A percentile compares a stretch with the other conserved stretches of the same genome.
Evolutionary conservation across 2,797 vertebrate genomes (phyloP).

Genomic region (Taenioides sp.): DNA sequence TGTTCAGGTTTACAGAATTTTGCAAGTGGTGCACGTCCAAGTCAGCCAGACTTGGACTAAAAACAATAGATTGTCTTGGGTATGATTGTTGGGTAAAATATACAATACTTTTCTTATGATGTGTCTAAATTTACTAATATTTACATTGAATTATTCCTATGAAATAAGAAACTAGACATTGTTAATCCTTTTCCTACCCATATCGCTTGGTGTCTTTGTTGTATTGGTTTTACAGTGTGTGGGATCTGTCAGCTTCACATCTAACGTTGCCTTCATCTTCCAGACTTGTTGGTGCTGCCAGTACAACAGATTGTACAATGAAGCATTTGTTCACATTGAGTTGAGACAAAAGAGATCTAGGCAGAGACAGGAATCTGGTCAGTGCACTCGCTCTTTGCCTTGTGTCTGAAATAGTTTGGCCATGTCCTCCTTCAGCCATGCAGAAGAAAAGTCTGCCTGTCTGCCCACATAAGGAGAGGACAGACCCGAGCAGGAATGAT

Average conservation of each 20-base stretch:
- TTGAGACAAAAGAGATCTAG: slow-evolving; percentile 33
- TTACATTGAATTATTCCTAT: background rate
- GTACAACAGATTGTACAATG: slow-evolving; percentile 54
- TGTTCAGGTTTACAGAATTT: background rate
- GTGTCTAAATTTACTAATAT: background rate
- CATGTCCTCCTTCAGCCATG: slow-evolving; percentile 33
- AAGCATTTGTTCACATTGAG: slow-evolving; percentile 58
- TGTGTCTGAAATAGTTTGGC: slow-evolving; percentile 46
- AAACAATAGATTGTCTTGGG: too few species aligned
- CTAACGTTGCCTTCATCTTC: slow-evolving; percentile 31
- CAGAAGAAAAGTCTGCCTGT: slow-evolving; percentile 43
- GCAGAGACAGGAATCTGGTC: slow-evolving; percentile 60
- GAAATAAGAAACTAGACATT: background rate
- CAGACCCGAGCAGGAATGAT: slow-evolving; percentile 4
- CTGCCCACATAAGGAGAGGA: slow-evolving; percentile 19
- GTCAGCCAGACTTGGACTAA: background rate
- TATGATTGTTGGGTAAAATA: too few species aligned
- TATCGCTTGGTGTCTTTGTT: slow-evolving; percentile 15
- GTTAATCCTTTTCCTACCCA: background rate
- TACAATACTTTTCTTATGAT: background rate
- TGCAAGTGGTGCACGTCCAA: background rate
- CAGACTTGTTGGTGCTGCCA: slow-evolving; percentile 44
- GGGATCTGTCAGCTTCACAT: slow-evolving; percentile 47
- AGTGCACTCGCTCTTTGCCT: slow-evolving; percentile 51
- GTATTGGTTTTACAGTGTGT: slow-evolving; percentile 28